Base-by-base conservation (phyloP, 1,140 invertebrate genomes). In the Pseudomyrmex flavicornis region DNA sequence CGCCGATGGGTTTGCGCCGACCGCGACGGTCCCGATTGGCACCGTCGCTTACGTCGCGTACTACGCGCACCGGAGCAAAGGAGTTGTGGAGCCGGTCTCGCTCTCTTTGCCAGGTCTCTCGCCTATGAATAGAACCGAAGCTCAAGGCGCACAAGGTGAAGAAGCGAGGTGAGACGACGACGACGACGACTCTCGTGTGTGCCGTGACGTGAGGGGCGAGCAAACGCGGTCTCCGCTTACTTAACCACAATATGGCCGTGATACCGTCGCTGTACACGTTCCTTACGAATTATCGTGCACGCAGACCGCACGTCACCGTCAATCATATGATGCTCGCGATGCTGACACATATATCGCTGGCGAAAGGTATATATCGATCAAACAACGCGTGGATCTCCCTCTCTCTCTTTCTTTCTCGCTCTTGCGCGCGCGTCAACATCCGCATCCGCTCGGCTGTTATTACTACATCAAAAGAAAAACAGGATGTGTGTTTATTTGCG, bases 231-330 rank as follows among this genome's bases (percentile, higher is more conserved):
- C 13, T 70, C n/a, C 10, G 59, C n/a, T 65, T 20, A 61, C 17
- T 58, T 44, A 52, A 52, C 68, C 58, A 48, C 74, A 85, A 90
- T 61, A 91, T 91, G 90, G 88, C 85, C 85, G 80, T 84, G 56
- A 66, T 66, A 54, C 20, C 62, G 52, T 86, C 62, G 68, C 70
- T 58, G 84, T 66, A 52, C 69, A 35, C 65, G 74, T 58, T 79
- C 58, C 44, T 68, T 86, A 75, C 87, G 80, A 83, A 87, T 48
- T 54, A 26, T 17, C 66, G 54, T 22, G 20, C 44, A 35, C 73
- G 72, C 10, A 61, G 46, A 48, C 44, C 56, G 8, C 22, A 63
- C 5, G 15, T 63, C 26, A 44, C 7, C 10, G 9, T 84, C n/a
- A 56, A 84, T 56, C 77, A 58, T 4, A 73, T 61, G 22, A 48